Conservation (phyloP, 2,113 vertebrate species). For the Prochilodus magdalenae region DNA sequence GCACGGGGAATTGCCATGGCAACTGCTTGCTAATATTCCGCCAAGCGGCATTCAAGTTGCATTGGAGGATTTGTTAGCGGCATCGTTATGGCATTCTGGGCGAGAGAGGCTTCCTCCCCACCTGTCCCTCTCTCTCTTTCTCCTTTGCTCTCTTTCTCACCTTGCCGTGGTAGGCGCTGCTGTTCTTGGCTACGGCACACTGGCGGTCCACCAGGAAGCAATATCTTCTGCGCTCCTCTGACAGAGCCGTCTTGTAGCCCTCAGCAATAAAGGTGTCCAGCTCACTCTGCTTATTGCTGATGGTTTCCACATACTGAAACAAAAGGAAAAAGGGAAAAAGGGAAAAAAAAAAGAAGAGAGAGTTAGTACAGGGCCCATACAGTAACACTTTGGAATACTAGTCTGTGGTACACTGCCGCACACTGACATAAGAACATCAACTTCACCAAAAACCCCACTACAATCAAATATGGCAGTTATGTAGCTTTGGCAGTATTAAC, state of each 20-base stretch:
- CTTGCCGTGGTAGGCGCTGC: constrained; percentile 93
- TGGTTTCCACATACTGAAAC: constrained; percentile 94
- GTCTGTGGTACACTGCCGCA: too few relatives aligned
- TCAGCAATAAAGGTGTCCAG: constrained; percentile 91
- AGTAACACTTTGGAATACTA: neutral
- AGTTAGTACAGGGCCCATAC: neutral
- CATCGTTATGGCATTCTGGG: neutral
- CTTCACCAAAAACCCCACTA: too few relatives aligned
- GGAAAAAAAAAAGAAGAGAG: neutral
- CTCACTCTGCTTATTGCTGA: constrained; percentile 93
- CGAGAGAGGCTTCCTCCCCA: neutral
- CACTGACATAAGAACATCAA: too few relatives aligned
- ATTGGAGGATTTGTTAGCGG: neutral
- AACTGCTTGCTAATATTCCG: constrained; percentile 41
- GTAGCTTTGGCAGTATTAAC: too few relatives aligned
- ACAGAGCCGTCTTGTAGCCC: constrained; percentile 92
- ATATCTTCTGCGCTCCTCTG: constrained; percentile 92
- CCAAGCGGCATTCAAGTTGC: constrained; percentile 4
- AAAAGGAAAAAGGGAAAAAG: neutral
- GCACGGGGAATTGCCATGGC: constrained; percentile 56
- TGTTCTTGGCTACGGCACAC: constrained; percentile 93
- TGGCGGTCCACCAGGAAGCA: constrained; percentile 98
- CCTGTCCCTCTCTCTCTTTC: neutral
- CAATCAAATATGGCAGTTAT: too few relatives aligned
- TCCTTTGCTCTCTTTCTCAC: constrained; percentile 68